Evolutionary conservation across 2,797 vertebrate species (phyloP), one percentile per base, ranked within the genome.

Genomic region (Dromococcyx pavoninus): DNA sequence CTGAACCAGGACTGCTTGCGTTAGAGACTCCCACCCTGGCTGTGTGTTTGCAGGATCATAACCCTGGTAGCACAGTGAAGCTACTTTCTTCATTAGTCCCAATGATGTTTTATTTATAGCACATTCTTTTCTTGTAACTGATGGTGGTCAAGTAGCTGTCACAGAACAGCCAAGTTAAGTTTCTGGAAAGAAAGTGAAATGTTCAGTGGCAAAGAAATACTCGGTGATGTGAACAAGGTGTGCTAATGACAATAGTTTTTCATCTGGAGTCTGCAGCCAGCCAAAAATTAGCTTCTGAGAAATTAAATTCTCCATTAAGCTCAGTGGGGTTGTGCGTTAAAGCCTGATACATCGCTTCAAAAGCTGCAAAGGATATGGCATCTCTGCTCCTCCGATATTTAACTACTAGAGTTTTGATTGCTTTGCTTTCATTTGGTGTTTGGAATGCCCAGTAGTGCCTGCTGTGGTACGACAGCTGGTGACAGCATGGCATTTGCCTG

Each of bases 211-310:
- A 78, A 77, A 89, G 53, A 61, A 90, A 66, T 93, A 70, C 46
- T 67, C 8, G 1, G 44, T 39, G 44, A 89, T 71, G 22, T 87
- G 86, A 89, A 58, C 72, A 85, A 95, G 75, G 78, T 96, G 65
- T 92, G 77, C 75, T 93, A 93, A 82, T 87, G 92, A 87, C 35
- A 28, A 88, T 75, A 76, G 11, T 86, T 96, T 95, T 93, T 95
- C 94, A 93, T 96, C 71, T 1, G 8, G 64, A 95, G 80, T 64
- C 83, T 93, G 64, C 71, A 93, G 96, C 78, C 88, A 95, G 88
- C 48, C 71, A 91, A 94, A 95, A 96, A 95, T 93, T 90, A 94
- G 67, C 78, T 93, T 90, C 71, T 32, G 72, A 85, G 81, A 90
- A 85, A 94, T 71, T 70, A 73, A 95, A 88, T 95, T 93, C 86